Evolutionary conservation across 64 coral and sea anemone genomes (phyloP), one percentile per base, ranked within the genome.

Genomic region (Trachythela sp.): DNA sequence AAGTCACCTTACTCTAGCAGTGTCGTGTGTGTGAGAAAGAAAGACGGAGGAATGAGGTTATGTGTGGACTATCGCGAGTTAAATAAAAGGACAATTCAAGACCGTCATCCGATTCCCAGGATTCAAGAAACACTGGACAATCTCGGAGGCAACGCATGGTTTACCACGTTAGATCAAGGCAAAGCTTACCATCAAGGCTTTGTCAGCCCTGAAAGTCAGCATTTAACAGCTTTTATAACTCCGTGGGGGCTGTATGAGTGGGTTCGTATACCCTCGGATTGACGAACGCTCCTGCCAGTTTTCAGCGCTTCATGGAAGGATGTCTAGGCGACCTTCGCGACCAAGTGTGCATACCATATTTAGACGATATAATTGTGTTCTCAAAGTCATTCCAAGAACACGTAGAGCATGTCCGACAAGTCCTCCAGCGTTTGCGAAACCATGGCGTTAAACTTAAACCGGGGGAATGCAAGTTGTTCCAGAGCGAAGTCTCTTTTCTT

Each of bases 11-110:
- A 80, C 20, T 80, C 75, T 18, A 80, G 75, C 33, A 80, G 75
- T 36, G 75, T 80, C 5, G 75, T 80, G 11, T 80, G 75, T 80
- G 75, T 80, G 75, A 80, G 75, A 80, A 80, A 80, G 75, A 80
- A 80, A 80, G 75, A 80, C 31, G 75, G 75, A 15, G 33, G 7
- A 37, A 80, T 80, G 75, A 36, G 75, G 38, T 80, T 80, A 40
- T 80, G 75, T 40, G 75, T 80, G 9, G 75, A 80, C 75, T 80
- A 80, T 36, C 75, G 75, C 5, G 75, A 80, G 38, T 20, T 80
- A 40, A 80, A 80, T 40, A 36, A 40, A 36, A 80, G 34, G 17
- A 36, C 30, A 10, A 9, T 80, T 0, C 75, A 10, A 37, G 9
- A 80, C 8, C 30, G 75, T 10, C 75, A 80, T 1, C 75, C 75